Evolutionary conservation across 1,140 invertebrate species (phyloP).

Genomic region (Trichonephila inaurata): DNA sequence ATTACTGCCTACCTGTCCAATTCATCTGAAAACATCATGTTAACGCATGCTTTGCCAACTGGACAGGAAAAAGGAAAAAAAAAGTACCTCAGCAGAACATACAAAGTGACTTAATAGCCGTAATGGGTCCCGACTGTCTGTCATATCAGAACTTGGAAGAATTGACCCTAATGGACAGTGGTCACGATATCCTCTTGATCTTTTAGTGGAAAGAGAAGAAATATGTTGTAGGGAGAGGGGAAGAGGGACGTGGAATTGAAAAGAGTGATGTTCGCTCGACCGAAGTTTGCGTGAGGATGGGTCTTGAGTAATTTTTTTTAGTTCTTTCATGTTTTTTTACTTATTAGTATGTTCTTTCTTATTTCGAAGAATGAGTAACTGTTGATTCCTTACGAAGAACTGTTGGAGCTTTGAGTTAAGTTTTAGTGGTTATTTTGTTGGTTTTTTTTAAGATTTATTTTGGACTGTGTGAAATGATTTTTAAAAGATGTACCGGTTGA

Average conservation of each 20-base stretch:
- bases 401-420: no score
- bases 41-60: not conserved
- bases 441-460: no score
- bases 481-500: no score
- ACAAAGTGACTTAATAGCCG: slow-evolving; percentile 14
- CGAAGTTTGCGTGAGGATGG: not conserved
- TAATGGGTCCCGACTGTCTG: slow-evolving; percentile 8
- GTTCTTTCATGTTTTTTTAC: not conserved
- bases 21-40: not conserved
- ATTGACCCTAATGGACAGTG: slow-evolving; percentile 16
- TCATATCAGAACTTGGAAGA: not conserved
- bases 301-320: not conserved
- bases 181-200: slow-evolving; percentile 16
- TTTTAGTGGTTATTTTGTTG: no score
- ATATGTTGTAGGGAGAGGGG: no score
- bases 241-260: not conserved
- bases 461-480: no score
- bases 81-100: not conserved
- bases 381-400: not conserved
- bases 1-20: not conserved
- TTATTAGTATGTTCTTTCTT: not conserved
- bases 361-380: not conserved
- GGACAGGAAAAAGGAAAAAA: not conserved
- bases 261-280: slow-evolving; percentile 6
- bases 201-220: not conserved